Conservation (phyloP, 1,140 invertebrate genomes). For the Drosophila gunungcola region DNA sequence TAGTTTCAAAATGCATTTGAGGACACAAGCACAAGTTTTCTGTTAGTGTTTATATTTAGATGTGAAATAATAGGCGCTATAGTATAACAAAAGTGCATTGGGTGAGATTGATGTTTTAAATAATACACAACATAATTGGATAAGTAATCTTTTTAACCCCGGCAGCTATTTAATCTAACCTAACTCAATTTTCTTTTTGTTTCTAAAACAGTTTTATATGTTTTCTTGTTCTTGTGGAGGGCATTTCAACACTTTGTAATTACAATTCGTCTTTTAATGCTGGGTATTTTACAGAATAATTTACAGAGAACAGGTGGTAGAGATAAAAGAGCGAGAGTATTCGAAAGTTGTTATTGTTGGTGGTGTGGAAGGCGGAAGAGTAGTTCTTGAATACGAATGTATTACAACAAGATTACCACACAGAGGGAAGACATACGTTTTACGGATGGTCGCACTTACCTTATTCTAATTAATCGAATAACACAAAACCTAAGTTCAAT, state of each 20-base stretch:
- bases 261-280: constrained; percentile 8
- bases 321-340: constrained; percentile 32
- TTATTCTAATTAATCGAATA: constrained; percentile 58
- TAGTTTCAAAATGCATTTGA: constrained; percentile 48
- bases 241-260: background rate
- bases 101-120: constrained; percentile 59
- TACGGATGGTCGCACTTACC: constrained; percentile 67
- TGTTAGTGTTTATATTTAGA: constrained; percentile 40
- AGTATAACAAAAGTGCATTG: constrained; percentile 59
- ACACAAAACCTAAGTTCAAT: constrained; percentile 55
- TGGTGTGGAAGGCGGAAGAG: constrained; percentile 20
- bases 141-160: constrained; percentile 18
- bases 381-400: constrained; percentile 63
- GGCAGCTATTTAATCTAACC: background rate
- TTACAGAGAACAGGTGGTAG: constrained; percentile 12
- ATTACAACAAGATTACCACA: constrained; percentile 70
- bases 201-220: background rate
- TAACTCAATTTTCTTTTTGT: background rate
- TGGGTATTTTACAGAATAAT: constrained; percentile 3
- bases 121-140: constrained; percentile 41
- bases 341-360: constrained; percentile 43
- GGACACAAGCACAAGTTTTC: constrained; percentile 49
- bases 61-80: constrained; percentile 27
- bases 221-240: constrained; percentile 24
- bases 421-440: constrained; percentile 44